phyloP scores from a whole-genome alignment of 2,113 vertebrate species.

The Scytalopus superciliaris region DNA sequence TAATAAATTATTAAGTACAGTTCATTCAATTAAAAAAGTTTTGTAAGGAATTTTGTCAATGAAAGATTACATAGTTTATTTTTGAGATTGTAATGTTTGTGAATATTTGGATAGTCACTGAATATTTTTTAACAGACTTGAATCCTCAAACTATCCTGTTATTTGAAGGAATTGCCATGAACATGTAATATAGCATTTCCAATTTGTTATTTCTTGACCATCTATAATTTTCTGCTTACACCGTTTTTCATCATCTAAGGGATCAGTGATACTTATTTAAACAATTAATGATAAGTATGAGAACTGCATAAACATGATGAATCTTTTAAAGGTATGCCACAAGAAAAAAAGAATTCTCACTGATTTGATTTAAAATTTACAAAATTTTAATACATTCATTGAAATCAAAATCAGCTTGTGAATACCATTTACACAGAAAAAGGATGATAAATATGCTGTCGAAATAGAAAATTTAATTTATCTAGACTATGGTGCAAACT shows the following conservation, averaged over 20 bases:
- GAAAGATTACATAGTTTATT: background rate
- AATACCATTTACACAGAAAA: background rate
- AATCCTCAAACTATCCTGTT: background rate
- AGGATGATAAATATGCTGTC: background rate
- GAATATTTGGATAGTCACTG: background rate
- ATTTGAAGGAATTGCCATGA: background rate
- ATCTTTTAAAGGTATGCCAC: background rate
- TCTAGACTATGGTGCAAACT: background rate
- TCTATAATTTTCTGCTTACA: background rate
- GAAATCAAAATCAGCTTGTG: background rate
- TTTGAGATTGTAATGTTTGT: rapidly evolving
- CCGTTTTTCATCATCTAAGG: background rate
- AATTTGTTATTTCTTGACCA: background rate
- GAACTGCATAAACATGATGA: background rate
- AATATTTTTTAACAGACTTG: background rate
- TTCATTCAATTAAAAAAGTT: background rate
- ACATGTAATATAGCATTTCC: background rate
- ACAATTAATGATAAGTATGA: background rate
- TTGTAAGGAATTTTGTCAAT: background rate
- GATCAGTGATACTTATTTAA: background rate
- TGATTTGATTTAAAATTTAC: background rate
- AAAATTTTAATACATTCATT: background rate
- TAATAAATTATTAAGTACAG: background rate
- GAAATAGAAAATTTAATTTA: background rate
- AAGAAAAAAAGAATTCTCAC: background rate